phyloP scores from a whole-genome alignment of 2,797 vertebrate genomes.

The Falco peregrinus region DNA sequence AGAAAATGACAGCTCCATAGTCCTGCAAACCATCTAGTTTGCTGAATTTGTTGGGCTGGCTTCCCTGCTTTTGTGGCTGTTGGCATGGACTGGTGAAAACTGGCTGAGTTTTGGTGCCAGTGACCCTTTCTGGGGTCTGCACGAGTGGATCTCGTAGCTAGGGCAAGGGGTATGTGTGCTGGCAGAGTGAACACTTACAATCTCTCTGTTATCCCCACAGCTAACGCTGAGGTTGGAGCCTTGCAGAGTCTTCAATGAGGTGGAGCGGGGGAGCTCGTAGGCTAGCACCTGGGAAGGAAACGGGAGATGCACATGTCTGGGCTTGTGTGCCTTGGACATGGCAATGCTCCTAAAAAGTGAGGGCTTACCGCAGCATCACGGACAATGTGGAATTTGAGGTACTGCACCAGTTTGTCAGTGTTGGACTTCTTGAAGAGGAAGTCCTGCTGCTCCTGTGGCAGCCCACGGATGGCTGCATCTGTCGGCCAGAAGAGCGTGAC shows the following conservation, averaged over 20 bases:
- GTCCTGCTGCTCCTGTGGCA: constrained; percentile 84
- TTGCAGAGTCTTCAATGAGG: constrained; percentile 84
- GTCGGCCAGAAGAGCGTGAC: constrained; percentile 90
- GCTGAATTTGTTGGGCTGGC: not conserved
- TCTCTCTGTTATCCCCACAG: constrained; percentile 78
- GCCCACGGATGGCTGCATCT: constrained; percentile 80
- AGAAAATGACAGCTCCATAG: not conserved
- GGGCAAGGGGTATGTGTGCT: not conserved
- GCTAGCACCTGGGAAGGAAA: constrained; percentile 76
- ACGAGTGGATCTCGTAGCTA: not conserved
- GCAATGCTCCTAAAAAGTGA: not conserved
- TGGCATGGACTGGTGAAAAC: accelerated
- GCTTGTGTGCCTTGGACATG: not conserved
- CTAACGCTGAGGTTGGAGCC: constrained; percentile 84
- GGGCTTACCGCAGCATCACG: constrained; percentile 78
- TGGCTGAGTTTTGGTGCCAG: not conserved
- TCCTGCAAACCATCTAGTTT: not conserved
- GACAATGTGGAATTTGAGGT: constrained; percentile 90
- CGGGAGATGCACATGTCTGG: accelerated
- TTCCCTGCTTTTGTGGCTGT: not conserved
- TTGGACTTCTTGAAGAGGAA: constrained; percentile 86
- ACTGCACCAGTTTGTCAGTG: constrained; percentile 81
- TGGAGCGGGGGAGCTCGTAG: constrained; percentile 73
- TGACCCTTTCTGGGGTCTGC: not conserved
- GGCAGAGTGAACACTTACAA: constrained; percentile 74